Conservation (phyloP, 2,888 invertebrate species). For the Acanthacorydalis orientalis region DNA sequence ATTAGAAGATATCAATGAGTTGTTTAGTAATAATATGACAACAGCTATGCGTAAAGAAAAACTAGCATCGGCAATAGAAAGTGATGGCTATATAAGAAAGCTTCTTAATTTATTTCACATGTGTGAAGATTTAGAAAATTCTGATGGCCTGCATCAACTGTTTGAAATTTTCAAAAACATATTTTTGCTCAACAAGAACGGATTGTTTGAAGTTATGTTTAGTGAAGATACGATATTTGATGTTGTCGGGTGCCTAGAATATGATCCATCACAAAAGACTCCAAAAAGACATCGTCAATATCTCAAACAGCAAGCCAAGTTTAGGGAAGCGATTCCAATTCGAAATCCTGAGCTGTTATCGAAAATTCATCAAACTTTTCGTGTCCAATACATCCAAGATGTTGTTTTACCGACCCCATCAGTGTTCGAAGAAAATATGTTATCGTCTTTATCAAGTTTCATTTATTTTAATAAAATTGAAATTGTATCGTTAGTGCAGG, state of each 20-base stretch:
- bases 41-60: constrained; percentile 88
- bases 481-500: constrained; percentile 94
- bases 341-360: constrained; percentile 85
- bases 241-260: constrained; percentile 95
- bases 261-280: constrained; percentile 75
- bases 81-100: constrained; percentile 89
- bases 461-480: constrained; percentile 99
- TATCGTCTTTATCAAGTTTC: constrained; percentile 94
- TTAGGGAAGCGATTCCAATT: constrained; percentile 88
- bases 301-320: constrained; percentile 79
- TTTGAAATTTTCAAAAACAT: constrained; percentile 98
- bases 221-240: constrained; percentile 92
- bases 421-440: constrained; percentile 97
- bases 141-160: constrained; percentile 84
- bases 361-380: constrained; percentile 98
- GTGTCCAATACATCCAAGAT: constrained; percentile 98
- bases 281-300: constrained; percentile 93
- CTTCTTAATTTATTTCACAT: constrained; percentile 88
- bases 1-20: constrained; percentile 88
- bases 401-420: constrained; percentile 97
- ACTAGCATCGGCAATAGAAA: constrained; percentile 81
- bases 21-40: constrained; percentile 74
- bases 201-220: constrained; percentile 95
- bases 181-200: constrained; percentile 94
- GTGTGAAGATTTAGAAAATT: constrained; percentile 93